These are phyloP conservation scores for Serilophus lunatus DNA, from an alignment of 2,113 vertebrate species.

Conservation along the genomic window DNA sequence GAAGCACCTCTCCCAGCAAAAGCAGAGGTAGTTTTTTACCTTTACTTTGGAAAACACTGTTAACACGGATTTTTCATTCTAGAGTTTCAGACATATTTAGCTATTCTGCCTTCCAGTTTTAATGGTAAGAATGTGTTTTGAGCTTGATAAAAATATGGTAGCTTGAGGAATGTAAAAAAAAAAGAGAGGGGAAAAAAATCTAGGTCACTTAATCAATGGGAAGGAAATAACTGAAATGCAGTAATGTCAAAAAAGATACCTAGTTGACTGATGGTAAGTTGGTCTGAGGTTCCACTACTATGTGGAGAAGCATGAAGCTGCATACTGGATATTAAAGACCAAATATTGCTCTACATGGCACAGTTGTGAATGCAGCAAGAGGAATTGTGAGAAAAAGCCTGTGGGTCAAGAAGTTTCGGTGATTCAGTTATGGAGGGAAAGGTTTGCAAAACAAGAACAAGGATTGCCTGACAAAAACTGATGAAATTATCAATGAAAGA, in stretches of 20 bases:
- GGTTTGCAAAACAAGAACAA: not conserved
- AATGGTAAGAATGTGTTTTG: not conserved
- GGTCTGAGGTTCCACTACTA: not conserved
- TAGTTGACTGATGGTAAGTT: not conserved
- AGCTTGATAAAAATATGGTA: not conserved
- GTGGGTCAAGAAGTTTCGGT: not conserved
- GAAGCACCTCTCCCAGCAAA: not conserved
- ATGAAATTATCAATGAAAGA: not conserved
- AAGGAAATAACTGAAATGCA: not conserved
- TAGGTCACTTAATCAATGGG: not conserved
- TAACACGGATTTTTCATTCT: not conserved
- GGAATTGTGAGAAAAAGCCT: not conserved
- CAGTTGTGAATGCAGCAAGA: not conserved
- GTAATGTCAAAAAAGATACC: not conserved
- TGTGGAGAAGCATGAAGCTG: not conserved
- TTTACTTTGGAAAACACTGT: not conserved
- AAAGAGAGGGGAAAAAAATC: not conserved
- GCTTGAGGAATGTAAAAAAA: not conserved
- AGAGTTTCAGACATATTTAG: not conserved
- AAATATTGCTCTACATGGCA: not conserved
- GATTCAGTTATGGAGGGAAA: not conserved
- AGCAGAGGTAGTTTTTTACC: not conserved
- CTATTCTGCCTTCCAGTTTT: not conserved
- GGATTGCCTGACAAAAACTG: not conserved
- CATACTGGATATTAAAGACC: not conserved